Base-by-base conservation (phyloP, 2,888 invertebrate genomes). In the Tetropium fuscum region DNA sequence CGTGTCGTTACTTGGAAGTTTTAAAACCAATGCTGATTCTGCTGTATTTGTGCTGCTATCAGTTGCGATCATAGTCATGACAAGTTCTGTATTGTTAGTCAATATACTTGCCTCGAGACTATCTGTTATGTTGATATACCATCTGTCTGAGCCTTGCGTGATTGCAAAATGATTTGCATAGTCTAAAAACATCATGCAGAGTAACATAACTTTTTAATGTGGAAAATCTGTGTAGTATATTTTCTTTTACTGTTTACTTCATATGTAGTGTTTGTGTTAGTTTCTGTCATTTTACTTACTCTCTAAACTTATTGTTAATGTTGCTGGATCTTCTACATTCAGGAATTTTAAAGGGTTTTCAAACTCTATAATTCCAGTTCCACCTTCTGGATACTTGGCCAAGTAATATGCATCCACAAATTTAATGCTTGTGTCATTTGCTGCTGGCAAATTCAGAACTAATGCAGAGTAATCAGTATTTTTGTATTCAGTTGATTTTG, bases 151-250 rank as follows among this genome's bases (percentile, higher is more conserved):
- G 1, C 15, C 11, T 5, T 41, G 22, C 2, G 2, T 10, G 13
- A 49, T 15, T 22, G 43, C 27, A 34, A 60, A 60, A 41, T 60
- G 45, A 8, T 30, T 22, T 15, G 2, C 2, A 16, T 44, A 44
- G 8, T 3, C 44, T 44, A 44, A 25, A 44, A 44, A 16, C 7
- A 44, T 18, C 8, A 1, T 8, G n/a, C 8, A 8, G 4, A n/a
- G n/a, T n/a, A n/a, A n/a, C n/a, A n/a, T n/a, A n/a, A n/a, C n/a
- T n/a, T n/a, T n/a, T n/a, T n/a, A n/a, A n/a, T n/a, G n/a, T n/a
- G n/a, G n/a, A n/a, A n/a, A n/a, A n/a, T n/a, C n/a, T n/a, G n/a
- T n/a, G n/a, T n/a, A n/a, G n/a, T n/a, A n/a, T n/a, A n/a, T n/a
- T n/a, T n/a, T n/a, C n/a, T 6, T 2, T 18, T 27, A 25, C 54